These are phyloP conservation scores for Columba janthina DNA, from an alignment of 2,113 vertebrate species.

Conservation along the genomic window DNA sequence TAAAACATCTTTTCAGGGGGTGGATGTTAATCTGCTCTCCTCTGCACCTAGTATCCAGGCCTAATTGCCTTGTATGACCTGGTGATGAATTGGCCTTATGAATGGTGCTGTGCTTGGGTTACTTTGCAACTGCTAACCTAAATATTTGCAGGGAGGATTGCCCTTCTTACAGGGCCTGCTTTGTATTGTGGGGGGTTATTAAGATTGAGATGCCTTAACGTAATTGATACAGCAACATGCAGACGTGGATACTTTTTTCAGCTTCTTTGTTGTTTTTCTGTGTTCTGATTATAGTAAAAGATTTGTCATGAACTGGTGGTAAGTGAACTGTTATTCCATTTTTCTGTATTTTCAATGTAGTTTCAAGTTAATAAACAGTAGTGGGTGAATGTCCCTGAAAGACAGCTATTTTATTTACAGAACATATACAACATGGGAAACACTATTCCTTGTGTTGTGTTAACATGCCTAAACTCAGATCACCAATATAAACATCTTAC, in stretches of 20 bases:
- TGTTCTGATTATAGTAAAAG: background rate
- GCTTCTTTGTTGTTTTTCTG: background rate
- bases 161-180: background rate
- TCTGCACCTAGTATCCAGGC: background rate
- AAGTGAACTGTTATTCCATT: background rate
- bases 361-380: background rate
- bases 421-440: background rate
- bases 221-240: background rate
- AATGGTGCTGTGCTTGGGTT: background rate
- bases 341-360: background rate
- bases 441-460: background rate
- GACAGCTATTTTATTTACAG: background rate
- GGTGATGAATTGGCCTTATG: background rate
- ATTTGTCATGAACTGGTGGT: background rate
- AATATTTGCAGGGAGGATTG: slow-evolving; percentile 13
- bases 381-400: background rate
- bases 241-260: background rate
- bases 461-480: background rate
- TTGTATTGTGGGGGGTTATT: background rate
- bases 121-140: slow-evolving; percentile 22
- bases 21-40: slow-evolving; percentile 7
- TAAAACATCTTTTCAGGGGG: slow-evolving; percentile 39
- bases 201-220: background rate
- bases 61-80: slow-evolving; percentile 22
- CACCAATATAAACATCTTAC: background rate